Conservation (phyloP, 1,140 invertebrate genomes). For the Pseudachorutes palmiensis region DNA sequence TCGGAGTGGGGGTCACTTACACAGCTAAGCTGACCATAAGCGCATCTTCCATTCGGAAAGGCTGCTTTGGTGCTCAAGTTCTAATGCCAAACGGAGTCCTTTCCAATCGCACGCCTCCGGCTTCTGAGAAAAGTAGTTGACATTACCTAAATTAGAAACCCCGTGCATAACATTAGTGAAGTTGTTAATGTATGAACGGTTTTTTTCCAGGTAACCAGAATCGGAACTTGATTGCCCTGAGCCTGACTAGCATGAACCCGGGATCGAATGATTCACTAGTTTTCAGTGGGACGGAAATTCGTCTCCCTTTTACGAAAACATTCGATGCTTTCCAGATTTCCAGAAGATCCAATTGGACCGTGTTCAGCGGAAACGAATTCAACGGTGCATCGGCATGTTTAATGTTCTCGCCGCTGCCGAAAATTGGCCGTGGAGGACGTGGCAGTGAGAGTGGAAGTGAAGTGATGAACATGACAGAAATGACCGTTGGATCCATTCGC, state of each 20-base stretch:
- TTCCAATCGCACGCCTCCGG: not conserved
- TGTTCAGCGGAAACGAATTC: not conserved
- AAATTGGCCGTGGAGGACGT: not conserved
- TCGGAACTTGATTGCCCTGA: not conserved
- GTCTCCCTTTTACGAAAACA: not conserved
- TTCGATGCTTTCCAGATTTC: constrained; percentile 3
- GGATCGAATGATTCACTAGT: not conserved
- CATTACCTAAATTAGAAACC: not conserved
- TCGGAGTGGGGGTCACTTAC: not conserved
- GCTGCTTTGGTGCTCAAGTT: constrained; percentile 10
- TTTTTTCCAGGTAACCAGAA: not conserved
- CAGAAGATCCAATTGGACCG: not conserved
- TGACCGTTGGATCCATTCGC: not conserved
- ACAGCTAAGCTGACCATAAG: not conserved
- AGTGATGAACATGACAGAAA: not conserved
- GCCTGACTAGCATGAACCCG: not conserved
- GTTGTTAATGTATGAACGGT: not conserved
- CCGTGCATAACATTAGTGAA: not conserved
- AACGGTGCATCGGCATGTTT: not conserved
- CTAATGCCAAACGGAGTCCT: not conserved
- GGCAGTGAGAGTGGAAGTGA: not conserved
- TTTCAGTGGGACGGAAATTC: constrained; percentile 5
- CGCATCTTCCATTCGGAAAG: not conserved
- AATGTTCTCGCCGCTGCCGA: not conserved
- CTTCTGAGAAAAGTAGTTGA: not conserved